Conservation (phyloP, 2,797 vertebrate species). For the Erethizon dorsatum region DNA sequence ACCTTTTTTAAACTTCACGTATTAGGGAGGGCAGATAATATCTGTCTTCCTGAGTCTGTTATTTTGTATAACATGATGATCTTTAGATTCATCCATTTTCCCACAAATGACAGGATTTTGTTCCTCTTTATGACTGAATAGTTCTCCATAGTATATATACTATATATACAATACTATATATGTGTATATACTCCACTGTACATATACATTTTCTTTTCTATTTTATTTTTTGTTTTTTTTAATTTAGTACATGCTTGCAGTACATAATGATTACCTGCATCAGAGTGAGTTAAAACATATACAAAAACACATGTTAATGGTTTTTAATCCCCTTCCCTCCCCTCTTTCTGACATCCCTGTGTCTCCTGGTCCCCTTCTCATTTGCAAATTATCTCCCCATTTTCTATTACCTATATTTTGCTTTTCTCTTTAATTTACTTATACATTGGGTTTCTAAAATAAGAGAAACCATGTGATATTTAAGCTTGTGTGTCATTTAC, state of each 20-base stretch:
- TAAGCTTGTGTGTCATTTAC: background rate
- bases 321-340: background rate
- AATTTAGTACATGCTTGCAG: background rate
- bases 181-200: background rate
- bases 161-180: too few species aligned
- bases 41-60: background rate
- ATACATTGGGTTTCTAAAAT: background rate
- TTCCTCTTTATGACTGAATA: too few species aligned
- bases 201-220: background rate
- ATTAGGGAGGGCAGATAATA: too few species aligned
- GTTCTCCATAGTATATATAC: too few species aligned
- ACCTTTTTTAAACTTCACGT: background rate
- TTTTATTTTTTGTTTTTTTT: background rate
- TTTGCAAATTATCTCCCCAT: background rate
- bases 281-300: background rate
- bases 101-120: too few species aligned
- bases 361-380: background rate
- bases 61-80: background rate
- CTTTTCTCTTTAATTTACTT: background rate
- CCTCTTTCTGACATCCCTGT: background rate
- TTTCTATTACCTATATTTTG: background rate
- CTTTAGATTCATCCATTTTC: too few species aligned
- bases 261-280: background rate
- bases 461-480: background rate
- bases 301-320: background rate